A percentile compares a stretch with the other conserved stretches of the same genome.
Evolutionary conservation across 2,113 vertebrate species (phyloP).

Genomic region (Hippopotamus amphibius): DNA sequence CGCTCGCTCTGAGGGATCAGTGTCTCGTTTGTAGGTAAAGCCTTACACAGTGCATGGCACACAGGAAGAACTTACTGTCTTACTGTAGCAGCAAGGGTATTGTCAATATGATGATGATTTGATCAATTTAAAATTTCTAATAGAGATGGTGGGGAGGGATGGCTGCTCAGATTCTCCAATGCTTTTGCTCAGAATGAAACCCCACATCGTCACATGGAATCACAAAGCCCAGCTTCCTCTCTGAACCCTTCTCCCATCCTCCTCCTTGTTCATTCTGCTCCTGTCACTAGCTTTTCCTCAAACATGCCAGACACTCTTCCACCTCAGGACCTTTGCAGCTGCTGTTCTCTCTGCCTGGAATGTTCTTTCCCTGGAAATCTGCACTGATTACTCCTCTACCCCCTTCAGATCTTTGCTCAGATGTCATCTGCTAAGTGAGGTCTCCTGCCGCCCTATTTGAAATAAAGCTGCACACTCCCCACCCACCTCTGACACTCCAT

Average conservation of each 20-base stretch:
- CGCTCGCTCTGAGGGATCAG: accelerated
- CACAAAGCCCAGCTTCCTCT: neutral
- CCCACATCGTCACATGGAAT: neutral
- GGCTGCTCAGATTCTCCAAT: neutral
- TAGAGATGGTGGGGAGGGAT: neutral
- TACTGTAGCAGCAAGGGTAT: neutral
- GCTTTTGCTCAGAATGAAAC: neutral
- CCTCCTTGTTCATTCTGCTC: too few species aligned
- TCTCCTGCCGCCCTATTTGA: neutral
- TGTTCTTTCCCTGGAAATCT: neutral
- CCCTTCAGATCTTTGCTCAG: neutral
- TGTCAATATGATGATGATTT: neutral
- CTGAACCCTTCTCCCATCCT: neutral
- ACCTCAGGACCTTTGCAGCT: neutral
- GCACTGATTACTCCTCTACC: neutral
- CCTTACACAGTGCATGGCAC: neutral
- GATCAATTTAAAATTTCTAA: neutral
- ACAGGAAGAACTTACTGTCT: neutral
- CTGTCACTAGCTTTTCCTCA: neutral
- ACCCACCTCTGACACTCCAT: neutral
- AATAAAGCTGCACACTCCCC: neutral
- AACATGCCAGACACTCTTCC: neutral
- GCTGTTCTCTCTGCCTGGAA: neutral
- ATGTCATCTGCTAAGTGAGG: neutral
- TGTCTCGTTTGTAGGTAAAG: neutral